Evolutionary conservation across 2,888 invertebrate genomes (phyloP).

Genomic region (Cosmorhoe ocellata): DNA sequence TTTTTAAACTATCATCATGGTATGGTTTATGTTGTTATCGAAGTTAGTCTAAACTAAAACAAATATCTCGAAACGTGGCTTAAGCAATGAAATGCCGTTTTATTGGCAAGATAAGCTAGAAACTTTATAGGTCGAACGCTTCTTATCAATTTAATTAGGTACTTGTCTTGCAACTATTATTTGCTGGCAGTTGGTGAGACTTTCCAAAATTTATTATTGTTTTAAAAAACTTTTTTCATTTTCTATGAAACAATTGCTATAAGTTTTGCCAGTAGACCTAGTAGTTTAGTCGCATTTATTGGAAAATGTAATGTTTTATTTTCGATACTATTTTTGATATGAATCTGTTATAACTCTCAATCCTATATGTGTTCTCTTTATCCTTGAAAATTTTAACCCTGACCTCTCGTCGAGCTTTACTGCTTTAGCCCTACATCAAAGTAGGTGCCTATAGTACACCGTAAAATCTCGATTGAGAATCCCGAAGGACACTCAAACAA

Average conservation of each 20-base stretch:
- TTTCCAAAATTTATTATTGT: background rate
- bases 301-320: too few relatives aligned
- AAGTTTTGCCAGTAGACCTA: too few relatives aligned
- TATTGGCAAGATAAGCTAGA: constrained; percentile 1
- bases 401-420: background rate
- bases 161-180: background rate
- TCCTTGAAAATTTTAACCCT: constrained; percentile 4
- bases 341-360: too few relatives aligned
- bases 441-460: constrained; percentile 6
- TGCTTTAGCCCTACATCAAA: constrained; percentile 15
- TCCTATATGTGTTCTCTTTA: background rate
- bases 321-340: too few relatives aligned
- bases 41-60: too few relatives aligned
- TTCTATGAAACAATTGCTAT: too few relatives aligned
- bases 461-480: constrained; percentile 12
- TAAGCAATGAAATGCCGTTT: background rate
- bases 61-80: background rate
- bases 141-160: background rate
- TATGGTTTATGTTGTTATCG: background rate
- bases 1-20: too few relatives aligned
- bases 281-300: too few relatives aligned
- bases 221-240: too few relatives aligned
- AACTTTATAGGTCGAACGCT: background rate
- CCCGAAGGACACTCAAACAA: constrained; percentile 13
- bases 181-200: background rate